A percentile compares a stretch with the other conserved stretches of the same genome.
phyloP scores from a whole-genome alignment of 2,888 invertebrate genomes.

The Latrodectus elegans region DNA sequence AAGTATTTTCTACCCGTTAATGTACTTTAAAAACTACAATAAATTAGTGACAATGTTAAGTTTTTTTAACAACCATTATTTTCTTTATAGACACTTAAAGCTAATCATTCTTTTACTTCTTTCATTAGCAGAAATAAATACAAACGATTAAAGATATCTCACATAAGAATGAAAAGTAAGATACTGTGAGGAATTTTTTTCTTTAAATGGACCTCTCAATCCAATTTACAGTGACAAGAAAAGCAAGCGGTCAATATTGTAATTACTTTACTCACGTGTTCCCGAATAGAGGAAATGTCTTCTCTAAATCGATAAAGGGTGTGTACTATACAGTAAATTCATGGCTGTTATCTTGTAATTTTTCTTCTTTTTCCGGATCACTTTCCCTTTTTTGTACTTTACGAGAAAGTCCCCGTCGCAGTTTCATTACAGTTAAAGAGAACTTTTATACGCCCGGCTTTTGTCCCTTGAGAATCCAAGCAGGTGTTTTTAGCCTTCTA shows the following conservation, averaged over 20 bases:
- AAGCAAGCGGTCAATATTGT: conserved; percentile 22
- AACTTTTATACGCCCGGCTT: neutral
- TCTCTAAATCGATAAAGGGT: conserved; percentile 10
- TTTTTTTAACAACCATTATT: neutral
- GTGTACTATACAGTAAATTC: neutral
- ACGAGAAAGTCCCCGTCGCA: neutral
- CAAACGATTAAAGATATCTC: neutral
- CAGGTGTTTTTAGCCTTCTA: neutral
- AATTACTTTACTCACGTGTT: conserved; percentile 20
- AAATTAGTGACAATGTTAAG: neutral
- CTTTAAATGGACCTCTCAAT: conserved; percentile 16
- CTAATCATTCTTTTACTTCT: neutral
- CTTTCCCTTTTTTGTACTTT: neutral
- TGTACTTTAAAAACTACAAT: neutral
- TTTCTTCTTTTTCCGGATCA: neutral
- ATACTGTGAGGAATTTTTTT: conserved; percentile 3
- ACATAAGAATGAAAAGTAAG: neutral
- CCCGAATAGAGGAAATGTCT: neutral
- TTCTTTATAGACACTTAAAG: neutral
- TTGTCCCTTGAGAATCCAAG: neutral
- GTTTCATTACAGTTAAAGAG: conserved; percentile 1
- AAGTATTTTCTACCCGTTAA: no score
- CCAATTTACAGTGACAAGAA: conserved; percentile 14
- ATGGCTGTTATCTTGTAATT: neutral
- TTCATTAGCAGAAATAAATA: neutral